Evolutionary conservation across 2,888 invertebrate genomes (phyloP).

Genomic region (Unio pictorum): DNA sequence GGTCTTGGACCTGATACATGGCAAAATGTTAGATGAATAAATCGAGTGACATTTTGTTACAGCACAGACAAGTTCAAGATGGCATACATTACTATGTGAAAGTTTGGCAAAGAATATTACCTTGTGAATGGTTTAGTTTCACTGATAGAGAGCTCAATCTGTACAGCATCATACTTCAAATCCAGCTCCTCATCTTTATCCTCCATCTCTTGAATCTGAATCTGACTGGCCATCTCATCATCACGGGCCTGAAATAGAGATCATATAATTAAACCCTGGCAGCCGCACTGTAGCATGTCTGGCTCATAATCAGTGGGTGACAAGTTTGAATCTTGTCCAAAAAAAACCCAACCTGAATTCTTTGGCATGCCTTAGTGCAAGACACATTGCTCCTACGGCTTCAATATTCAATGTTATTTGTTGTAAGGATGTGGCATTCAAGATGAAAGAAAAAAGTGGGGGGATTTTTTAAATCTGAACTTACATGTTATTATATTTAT

Average conservation of each 20-base stretch:
- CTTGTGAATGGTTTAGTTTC: conserved; percentile 70
- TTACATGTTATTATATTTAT: too few relatives aligned
- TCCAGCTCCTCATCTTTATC: conserved; percentile 61
- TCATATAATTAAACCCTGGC: background rate
- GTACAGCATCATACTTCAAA: conserved; percentile 48
- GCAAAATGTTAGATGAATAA: too few relatives aligned
- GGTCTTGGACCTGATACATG: too few relatives aligned
- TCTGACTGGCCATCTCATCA: conserved; percentile 63
- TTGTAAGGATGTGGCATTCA: too few relatives aligned
- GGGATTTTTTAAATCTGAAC: too few relatives aligned
- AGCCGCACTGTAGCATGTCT: background rate
- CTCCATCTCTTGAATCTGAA: conserved; percentile 51
- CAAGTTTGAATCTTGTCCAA: too few relatives aligned
- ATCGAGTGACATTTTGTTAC: background rate
- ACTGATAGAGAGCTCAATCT: conserved; percentile 67
- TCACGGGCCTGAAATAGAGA: conserved; percentile 50
- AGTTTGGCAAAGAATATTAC: conserved; percentile 27
- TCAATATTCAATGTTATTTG: too few relatives aligned
- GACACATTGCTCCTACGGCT: too few relatives aligned
- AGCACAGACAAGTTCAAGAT: background rate
- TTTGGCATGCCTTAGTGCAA: too few relatives aligned
- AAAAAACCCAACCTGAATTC: too few relatives aligned
- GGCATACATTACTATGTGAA: background rate
- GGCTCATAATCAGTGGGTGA: too few relatives aligned
- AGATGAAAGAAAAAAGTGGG: too few relatives aligned